Evolutionary conservation across 2,797 vertebrate genomes (phyloP).

Genomic region (Galago senegalensis): DNA sequence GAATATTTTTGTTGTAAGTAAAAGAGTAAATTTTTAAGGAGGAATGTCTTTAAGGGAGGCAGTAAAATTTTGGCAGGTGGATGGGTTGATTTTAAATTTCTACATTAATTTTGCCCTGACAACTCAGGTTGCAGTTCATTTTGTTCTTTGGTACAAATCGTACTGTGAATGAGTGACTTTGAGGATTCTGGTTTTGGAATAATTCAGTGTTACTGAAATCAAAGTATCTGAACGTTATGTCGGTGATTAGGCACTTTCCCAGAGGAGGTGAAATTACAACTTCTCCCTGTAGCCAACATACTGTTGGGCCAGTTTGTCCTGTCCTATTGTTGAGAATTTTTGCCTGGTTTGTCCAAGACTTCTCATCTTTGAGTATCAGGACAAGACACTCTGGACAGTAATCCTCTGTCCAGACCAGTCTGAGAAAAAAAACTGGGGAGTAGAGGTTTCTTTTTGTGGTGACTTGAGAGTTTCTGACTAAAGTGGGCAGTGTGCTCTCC

Average conservation of each 20-base stretch:
- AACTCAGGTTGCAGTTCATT: slow-evolving; percentile 12
- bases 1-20: slow-evolving; percentile 12
- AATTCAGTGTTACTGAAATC: background rate
- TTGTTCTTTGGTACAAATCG: background rate
- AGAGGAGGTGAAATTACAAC: background rate
- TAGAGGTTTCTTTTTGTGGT: background rate
- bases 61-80: background rate
- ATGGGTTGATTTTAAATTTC: slow-evolving; percentile 38
- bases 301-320: background rate
- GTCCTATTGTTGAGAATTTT: background rate
- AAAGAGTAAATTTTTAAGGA: background rate
- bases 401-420: background rate
- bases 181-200: background rate
- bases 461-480: background rate
- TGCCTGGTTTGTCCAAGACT: background rate
- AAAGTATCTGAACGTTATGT: background rate
- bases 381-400: background rate
- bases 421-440: background rate
- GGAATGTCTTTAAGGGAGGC: background rate
- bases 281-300: background rate
- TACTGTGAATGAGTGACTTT: background rate
- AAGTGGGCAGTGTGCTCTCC: background rate
- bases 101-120: background rate
- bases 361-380: background rate
- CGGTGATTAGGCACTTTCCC: background rate